Base-by-base conservation (phyloP, 2,888 invertebrate genomes). In the Phaedon cochleariae region DNA sequence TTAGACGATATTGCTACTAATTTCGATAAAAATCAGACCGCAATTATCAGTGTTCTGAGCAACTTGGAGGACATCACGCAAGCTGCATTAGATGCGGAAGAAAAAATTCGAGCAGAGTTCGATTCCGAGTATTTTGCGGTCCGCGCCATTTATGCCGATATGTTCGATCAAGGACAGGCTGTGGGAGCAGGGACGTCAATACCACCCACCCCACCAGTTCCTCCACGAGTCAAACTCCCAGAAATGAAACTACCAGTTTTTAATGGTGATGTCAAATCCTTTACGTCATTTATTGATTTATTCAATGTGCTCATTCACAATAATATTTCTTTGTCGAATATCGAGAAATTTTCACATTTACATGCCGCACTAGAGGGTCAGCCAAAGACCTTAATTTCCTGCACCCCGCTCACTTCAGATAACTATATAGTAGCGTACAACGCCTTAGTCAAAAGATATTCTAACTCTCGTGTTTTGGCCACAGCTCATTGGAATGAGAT, bases 201-300 rank as follows among this genome's bases (percentile, higher is more conserved):
- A 7, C 20, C 7, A n/a, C 20, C 4, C 15, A 7, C 4, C 21
- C 9, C 26, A 10, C 20, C 51, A 21, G n/a, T n/a, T 9, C 3
- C 26, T 12, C 26, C 52, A n/a, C 52, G 52, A 52, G n/a, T n/a
- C n/a, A n/a, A n/a, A n/a, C n/a, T n/a, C n/a, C n/a, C n/a, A n/a
- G n/a, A n/a, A n/a, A n/a, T 52, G 52, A 52, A 52, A 29, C 26
- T 29, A 17, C 52, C 52, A 17, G 26, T 17, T 52, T 52, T 52
- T 29, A 52, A 52, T 52, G 52, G 15, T 12, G 52, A 52, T 22
- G 20, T 51, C 26, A 22, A 5, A n/a, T 12, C n/a, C 5, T 51
- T 51, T 22, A 51, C 17, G 7, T 52, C 52, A 10, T 52, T 52
- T 17, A 52, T 52, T 22, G 26, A 52, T 52, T 26, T 52, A 12